phyloP scores from a whole-genome alignment of 2,888 invertebrate genomes.

The Xanthorhoe spadicearia region DNA sequence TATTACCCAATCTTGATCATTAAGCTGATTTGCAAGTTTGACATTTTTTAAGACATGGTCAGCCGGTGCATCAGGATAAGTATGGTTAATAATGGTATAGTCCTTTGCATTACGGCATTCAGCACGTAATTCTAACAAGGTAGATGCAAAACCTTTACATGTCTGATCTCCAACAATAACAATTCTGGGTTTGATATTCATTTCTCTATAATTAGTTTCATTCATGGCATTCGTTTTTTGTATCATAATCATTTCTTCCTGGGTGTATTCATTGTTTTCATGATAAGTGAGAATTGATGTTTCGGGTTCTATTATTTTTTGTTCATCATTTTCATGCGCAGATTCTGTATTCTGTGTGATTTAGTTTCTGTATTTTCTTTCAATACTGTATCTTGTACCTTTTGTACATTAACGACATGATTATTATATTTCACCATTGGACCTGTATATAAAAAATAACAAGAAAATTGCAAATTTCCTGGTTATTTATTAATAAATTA shows the following conservation, averaged over 20 bases:
- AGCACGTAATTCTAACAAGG: not conserved
- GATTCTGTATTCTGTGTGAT: too few species aligned
- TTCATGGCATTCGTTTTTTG: not conserved
- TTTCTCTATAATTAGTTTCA: not conserved
- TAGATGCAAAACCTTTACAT: not conserved
- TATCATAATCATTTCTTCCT: not conserved
- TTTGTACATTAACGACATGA: too few species aligned
- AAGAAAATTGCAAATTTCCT: conserved; percentile 13
- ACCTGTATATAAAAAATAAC: not conserved
- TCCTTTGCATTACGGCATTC: not conserved
- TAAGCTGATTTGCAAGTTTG: not conserved
- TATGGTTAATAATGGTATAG: not conserved
- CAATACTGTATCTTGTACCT: too few species aligned
- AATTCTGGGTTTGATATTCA: not conserved
- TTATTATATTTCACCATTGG: not conserved
- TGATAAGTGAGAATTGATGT: not conserved
- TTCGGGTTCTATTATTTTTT: not conserved
- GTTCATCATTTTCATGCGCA: not conserved
- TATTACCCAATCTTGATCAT: not conserved
- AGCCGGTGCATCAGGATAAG: not conserved
- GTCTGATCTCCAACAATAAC: not conserved
- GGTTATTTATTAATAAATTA: conserved; percentile 33
- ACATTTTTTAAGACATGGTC: not conserved
- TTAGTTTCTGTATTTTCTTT: too few species aligned
- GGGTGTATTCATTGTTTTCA: not conserved